Conservation (phyloP, 2,797 vertebrate genomes). For the Bovichtus variegatus region DNA sequence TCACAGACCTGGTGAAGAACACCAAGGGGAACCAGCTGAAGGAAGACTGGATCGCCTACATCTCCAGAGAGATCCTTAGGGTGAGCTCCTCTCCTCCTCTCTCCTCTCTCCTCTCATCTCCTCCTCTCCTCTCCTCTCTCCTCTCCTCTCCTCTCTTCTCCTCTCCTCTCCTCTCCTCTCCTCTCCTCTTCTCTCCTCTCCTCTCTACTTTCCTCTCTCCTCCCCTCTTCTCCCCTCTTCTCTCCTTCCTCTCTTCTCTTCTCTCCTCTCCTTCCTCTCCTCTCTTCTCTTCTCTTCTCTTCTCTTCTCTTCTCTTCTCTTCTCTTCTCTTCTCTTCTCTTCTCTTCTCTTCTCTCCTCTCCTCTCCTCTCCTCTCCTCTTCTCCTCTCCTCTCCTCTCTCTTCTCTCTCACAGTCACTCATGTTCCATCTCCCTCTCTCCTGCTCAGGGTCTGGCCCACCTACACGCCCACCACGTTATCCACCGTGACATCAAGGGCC, state of each 20-base stretch:
- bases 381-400: background rate
- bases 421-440: background rate
- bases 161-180: too few relatives aligned
- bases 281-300: too few relatives aligned
- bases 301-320: background rate
- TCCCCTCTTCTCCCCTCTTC: too few relatives aligned
- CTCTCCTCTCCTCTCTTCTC: background rate
- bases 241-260: too few relatives aligned
- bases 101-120: too few relatives aligned
- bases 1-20: slow-evolving; percentile 95
- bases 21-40: slow-evolving; percentile 93
- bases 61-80: slow-evolving; percentile 93
- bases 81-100: slow-evolving; percentile 71
- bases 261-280: background rate
- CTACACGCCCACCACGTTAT: slow-evolving; percentile 97
- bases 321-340: background rate
- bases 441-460: slow-evolving; percentile 91
- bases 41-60: slow-evolving; percentile 94
- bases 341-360: background rate
- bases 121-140: background rate
- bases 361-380: background rate
- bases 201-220: too few relatives aligned
- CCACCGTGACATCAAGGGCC: slow-evolving; percentile 97
- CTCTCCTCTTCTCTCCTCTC: too few relatives aligned
- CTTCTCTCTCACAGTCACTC: background rate